Evolutionary conservation across 2,888 invertebrate genomes (phyloP), one percentile per base, ranked within the genome.

Genomic region (Nasonovia ribisnigri): DNA sequence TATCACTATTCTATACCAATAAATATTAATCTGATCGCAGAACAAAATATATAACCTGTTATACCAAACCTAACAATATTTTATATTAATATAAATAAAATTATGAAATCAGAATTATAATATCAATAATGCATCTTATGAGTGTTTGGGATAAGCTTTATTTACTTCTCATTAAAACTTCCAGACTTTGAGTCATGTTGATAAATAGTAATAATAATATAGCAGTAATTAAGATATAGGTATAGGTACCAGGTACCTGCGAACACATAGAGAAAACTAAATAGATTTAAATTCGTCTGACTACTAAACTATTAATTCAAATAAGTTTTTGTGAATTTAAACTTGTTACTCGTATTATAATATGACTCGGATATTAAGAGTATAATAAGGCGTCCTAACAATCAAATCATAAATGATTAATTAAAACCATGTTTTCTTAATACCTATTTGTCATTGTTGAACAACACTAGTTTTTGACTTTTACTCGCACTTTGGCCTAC

Each of bases 341-440:
- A 36, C 20, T 77, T 36, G 1, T 54, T 29, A 46, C 29, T 29
- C 5, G 46, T 10, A 86, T 86, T 46, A 29, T 16, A 46, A 26
- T 48, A 29, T 86, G 29, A 29, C 46, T 57, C 24, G 24, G 54
- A 88, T 86, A 88, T 88, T 24, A 36, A 20, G 24, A 24, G 54
- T 54, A 51, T 29, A 10, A 43, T 46, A 43, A 54, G 43, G 16
- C 20, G 0, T 16, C 43, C 16, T 16, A 36, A 88, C 51, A 90
- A 67, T 67, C 24, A 90, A 60, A 36, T 91, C 91, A 54, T 91
- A 54, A 91, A 91, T 91, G 91, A 84, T 57, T 91, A 57, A 57
- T 91, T 91, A 84, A 86, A 91, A 91, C n/a, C 54, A n/a, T 88
- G 88, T 92, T 88, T 88, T 54, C 84, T 36, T 48, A 42, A n/a